A percentile compares a stretch with the other conserved stretches of the same genome.
Evolutionary conservation across 2,797 vertebrate species (phyloP).

Genomic region (Molossus molossus): DNA sequence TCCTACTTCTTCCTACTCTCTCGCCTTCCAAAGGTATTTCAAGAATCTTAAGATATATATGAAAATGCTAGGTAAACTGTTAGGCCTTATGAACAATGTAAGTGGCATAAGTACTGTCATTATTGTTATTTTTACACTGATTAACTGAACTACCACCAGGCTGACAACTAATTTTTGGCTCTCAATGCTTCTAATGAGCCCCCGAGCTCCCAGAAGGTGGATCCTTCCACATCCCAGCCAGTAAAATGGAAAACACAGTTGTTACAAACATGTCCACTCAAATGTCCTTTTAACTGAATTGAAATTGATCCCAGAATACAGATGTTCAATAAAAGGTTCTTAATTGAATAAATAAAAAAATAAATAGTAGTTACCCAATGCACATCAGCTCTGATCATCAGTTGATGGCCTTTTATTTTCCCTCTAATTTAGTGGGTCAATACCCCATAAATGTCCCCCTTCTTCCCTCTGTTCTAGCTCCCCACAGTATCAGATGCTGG

Average conservation of each 20-base stretch:
- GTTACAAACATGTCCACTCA: neutral
- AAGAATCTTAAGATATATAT: conserved; percentile 5
- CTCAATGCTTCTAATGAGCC: neutral
- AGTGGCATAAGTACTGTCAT: neutral
- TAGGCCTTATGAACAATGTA: neutral
- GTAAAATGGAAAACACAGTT: neutral
- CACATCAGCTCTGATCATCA: conserved; percentile 49
- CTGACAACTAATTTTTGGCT: conserved; percentile 29
- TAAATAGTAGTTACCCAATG: neutral
- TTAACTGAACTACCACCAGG: neutral
- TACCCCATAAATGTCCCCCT: neutral
- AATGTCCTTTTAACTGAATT: conserved; percentile 45
- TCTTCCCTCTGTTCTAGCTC: neutral
- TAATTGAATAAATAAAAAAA: conserved; percentile 46
- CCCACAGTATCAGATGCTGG: neutral
- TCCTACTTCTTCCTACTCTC: conserved; percentile 44
- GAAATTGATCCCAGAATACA: conserved; percentile 50
- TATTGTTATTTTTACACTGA: neutral
- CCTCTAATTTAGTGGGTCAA: neutral
- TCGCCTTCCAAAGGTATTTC: conserved; percentile 45
- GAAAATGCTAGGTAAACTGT: neutral
- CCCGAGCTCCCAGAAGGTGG: neutral
- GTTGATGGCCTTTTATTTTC: neutral
- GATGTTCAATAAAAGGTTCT: conserved; percentile 43
- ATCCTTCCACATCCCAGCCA: neutral